Base-by-base conservation (phyloP, 2,888 invertebrate species). In the Drosophila prolongata region DNA sequence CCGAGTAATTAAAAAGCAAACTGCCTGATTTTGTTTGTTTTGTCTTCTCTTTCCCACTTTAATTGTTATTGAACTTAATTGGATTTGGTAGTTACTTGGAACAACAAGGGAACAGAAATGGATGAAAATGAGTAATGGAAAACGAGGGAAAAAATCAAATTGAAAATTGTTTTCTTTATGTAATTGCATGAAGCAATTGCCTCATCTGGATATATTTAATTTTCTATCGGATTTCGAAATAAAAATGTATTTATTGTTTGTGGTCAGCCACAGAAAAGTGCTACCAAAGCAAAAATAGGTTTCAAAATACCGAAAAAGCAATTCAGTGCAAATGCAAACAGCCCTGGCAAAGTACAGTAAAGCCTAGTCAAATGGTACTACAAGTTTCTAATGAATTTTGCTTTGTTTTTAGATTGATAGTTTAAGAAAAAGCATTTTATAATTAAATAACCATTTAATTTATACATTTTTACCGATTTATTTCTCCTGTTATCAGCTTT, bases 21-120 rank as follows among this genome's bases (percentile, higher is more conserved):
- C 68, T 57, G 43, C 66, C 57, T 76, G 71, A 76, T 70, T 76
- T 65, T 38, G 19, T 66, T 46, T 65, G 53, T 34, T 52, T 53
- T 64, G n/a, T 24, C 53, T 38, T 30, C 37, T 47, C 35, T 43
- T 49, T 43, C 44, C 43, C 38, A 49, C 46, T 53, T 53, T 38
- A 75, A 73, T 59, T 76, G 78, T 66, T 76, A 86, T 79, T 77
- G 78, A 75, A 76, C 74, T 77, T 83, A 88, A 88, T 86, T 86
- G 89, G 84, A 77, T 86, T 75, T 73, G 53, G 43, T 65, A 68
- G 69, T 64, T 70, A 73, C 66, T 53, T 64, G 43, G 57, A 74
- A 49, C 16, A 59, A 24, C 44, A 57, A 58, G 52, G 38, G 16
- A 44, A 43, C 59, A 37, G 69, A 37, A 60, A 72, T 52, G 14